phyloP scores from a whole-genome alignment of 2,797 vertebrate genomes.

The Acanthiza pusilla region DNA sequence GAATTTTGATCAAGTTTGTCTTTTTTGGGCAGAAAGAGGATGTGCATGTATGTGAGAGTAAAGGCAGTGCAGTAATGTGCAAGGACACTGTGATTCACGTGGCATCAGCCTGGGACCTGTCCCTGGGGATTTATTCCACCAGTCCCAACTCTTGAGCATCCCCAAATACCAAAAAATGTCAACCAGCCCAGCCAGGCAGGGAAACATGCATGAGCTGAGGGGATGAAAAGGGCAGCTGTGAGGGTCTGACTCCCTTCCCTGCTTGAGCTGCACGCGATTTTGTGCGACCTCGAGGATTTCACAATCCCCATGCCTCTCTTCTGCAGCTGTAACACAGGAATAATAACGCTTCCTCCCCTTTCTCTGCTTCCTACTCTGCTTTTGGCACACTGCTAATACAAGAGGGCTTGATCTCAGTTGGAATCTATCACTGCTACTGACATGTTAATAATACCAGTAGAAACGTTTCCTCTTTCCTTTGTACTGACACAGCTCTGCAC shows the following conservation, averaged over 20 bases:
- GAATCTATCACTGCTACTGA: constrained; percentile 66
- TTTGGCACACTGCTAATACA: constrained; percentile 46
- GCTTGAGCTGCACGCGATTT: accelerated
- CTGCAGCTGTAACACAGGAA: constrained; percentile 51
- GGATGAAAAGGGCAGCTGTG: not conserved
- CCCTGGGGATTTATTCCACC: not conserved
- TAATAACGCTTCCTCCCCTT: constrained; percentile 56
- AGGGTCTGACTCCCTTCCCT: not conserved
- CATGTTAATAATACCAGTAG: constrained; percentile 66
- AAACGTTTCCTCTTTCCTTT: constrained; percentile 56
- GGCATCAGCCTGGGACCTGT: not conserved
- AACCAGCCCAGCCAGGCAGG: accelerated
- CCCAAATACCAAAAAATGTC: not conserved
- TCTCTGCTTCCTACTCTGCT: constrained; percentile 54
- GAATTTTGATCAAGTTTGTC: not conserved
- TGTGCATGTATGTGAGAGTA: accelerated
- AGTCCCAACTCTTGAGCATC: not conserved
- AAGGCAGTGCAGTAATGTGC: not conserved
- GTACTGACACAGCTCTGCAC: constrained; percentile 28
- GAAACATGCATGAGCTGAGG: accelerated
- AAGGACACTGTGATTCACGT: not conserved
- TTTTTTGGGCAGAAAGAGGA: not conserved
- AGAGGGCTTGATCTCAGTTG: constrained; percentile 60
- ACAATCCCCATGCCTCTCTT: not conserved
- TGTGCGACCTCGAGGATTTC: not conserved